Percentiles rank a stretch among this genome's conserved stretches.
Evolutionary conservation across 2,797 vertebrate species (phyloP).

Genomic region (Rhyacichthys aspro): DNA sequence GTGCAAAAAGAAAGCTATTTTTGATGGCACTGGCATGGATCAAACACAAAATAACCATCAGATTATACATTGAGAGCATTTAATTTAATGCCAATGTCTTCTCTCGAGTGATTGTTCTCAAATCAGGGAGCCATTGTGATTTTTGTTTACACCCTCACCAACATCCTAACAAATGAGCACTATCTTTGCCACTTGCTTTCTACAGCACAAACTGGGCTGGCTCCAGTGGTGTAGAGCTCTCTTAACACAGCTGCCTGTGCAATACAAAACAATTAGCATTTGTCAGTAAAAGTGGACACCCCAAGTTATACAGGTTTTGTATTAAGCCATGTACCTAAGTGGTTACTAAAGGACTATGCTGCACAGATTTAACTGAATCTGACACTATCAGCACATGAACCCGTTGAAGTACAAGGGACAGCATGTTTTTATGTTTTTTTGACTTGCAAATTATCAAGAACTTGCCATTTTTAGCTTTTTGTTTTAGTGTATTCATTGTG

Average conservation of each 20-base stretch:
- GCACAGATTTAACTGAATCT: slow-evolving; percentile 48
- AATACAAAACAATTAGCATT: slow-evolving; percentile 61
- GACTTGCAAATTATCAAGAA: slow-evolving; percentile 45
- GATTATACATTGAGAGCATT: slow-evolving; percentile 43
- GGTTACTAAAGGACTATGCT: slow-evolving; percentile 52
- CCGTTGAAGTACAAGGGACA: slow-evolving; percentile 60
- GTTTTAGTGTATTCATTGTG: slow-evolving; percentile 55
- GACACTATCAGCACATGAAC: slow-evolving; percentile 58
- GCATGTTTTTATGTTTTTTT: slow-evolving; percentile 38
- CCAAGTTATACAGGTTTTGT: slow-evolving; percentile 58
- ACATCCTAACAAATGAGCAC: slow-evolving; percentile 23
- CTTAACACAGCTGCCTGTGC: slow-evolving; percentile 57
- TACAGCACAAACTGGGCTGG: slow-evolving; percentile 72
- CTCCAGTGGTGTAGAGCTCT: slow-evolving; percentile 66
- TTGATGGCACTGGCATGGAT: slow-evolving; percentile 39
- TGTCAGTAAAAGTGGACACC: slow-evolving; percentile 62
- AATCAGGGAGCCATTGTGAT: slow-evolving; percentile 48
- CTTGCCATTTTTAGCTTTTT: slow-evolving; percentile 45
- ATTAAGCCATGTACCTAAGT: slow-evolving; percentile 57
- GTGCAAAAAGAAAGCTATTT: slow-evolving; percentile 61
- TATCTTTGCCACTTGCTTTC: slow-evolving; percentile 57
- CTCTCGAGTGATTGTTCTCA: slow-evolving; percentile 42
- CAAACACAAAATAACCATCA: slow-evolving; percentile 31
- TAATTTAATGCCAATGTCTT: slow-evolving; percentile 33
- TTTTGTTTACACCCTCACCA: slow-evolving; percentile 61